Evolutionary conservation across 2,113 vertebrate genomes (phyloP), one percentile per base, ranked within the genome.

Genomic region (Sterrhoptilus dennistouni): DNA sequence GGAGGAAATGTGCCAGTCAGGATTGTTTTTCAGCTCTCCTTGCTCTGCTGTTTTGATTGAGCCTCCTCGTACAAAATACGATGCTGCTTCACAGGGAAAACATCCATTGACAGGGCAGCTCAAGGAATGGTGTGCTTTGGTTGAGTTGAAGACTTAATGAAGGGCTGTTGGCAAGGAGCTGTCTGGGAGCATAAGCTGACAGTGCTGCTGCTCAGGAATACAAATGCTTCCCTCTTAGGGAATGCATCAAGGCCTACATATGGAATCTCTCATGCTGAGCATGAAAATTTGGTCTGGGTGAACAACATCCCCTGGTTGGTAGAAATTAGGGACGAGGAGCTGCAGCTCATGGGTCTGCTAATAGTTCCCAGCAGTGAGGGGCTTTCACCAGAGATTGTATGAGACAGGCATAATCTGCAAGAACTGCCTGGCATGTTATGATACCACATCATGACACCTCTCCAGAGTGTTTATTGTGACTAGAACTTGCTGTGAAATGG

Each of bases 81-180:
- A 21, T 18, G 40, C 31, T 50, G 61, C 0, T 90, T 80, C 83
- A 24, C 33, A 66, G 50, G 29, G 28, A 27, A 66, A 71, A 33
- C 16, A 50, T 61, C 66, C 59, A 36, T 25, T 36, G 38, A 65
- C 79, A 77, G 71, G 72, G 80, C 64, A 78, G 18, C 60, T 66
- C 8, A 0, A 49, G 72, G 54, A 54, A 81, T 8, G 52, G 71
- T 87, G n/a, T 74, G 35, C 65, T 90, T 45, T 24, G 68, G 3
- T 3, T 31, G 76, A 83, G 69, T 11, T 92, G 72, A 65, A 90
- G 88, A 31, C 50, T 86, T 78, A 92, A 56, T 78, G 86, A 89
- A 83, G 53, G 71, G 71, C 78, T 90, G 83, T 83, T 89, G 87
- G 72, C 87, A 83, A 90, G 91, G 76, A 74, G 83, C 83, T 93